phyloP scores from a whole-genome alignment of 2,888 invertebrate genomes.

The Ormyrus thymus region DNA sequence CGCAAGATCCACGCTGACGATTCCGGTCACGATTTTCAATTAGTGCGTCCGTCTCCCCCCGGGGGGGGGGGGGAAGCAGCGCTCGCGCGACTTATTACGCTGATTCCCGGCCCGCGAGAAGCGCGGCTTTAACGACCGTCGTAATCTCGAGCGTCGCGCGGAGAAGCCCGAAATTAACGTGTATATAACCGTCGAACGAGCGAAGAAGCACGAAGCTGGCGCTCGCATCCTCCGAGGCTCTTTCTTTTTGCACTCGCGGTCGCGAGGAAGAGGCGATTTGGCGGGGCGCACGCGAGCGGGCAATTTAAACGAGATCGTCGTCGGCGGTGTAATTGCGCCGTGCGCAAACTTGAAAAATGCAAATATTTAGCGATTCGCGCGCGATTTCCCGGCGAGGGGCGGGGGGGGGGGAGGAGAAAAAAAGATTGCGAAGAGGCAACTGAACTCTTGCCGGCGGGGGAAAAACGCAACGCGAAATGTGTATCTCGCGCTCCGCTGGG shows the following conservation, averaged over 20 bases:
- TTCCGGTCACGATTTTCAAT: constrained; percentile 23
- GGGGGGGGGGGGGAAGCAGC: background rate
- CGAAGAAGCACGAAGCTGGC: background rate
- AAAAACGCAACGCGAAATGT: too few relatives aligned
- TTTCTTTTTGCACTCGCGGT: too few relatives aligned
- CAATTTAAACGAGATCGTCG: constrained; percentile 27
- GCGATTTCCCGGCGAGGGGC: constrained; percentile 37
- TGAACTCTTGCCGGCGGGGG: too few relatives aligned
- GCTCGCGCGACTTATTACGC: constrained; percentile 16
- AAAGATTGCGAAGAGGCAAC: too few relatives aligned
- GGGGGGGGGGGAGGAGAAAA: background rate
- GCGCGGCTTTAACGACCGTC: background rate
- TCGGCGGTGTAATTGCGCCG: constrained; percentile 9
- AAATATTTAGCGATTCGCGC: constrained; percentile 39
- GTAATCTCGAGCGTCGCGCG: background rate
- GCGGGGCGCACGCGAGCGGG: constrained; percentile 1
- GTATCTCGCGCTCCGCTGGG: too few relatives aligned
- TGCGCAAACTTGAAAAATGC: constrained; percentile 10
- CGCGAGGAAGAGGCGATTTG: too few relatives aligned
- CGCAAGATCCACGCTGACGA: constrained; percentile 1
- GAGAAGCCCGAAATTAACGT: background rate
- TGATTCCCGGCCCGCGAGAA: constrained; percentile 8
- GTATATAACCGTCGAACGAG: background rate
- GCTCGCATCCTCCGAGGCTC: background rate
- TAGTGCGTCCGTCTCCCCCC: background rate